Evolutionary conservation across 1,140 invertebrate species (phyloP).

Genomic region (Sesamia nonagrioides): DNA sequence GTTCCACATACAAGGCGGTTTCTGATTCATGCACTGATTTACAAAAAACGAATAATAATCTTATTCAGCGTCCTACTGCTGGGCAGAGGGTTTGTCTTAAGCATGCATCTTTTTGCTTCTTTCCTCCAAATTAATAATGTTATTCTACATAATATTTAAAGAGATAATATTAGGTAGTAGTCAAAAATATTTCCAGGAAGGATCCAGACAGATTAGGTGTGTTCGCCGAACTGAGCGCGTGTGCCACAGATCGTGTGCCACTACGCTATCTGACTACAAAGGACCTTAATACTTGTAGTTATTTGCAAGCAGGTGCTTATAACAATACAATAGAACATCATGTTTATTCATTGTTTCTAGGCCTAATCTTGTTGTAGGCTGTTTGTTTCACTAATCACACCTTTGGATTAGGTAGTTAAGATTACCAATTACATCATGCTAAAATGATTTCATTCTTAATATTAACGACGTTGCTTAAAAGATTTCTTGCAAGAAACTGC

Average conservation of each 20-base stretch:
- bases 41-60: too few species aligned
- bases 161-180: constrained; percentile 41
- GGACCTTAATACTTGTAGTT: constrained; percentile 41
- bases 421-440: too few species aligned
- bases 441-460: neutral
- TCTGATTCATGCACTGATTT: neutral
- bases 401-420: neutral
- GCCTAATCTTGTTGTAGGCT: constrained; percentile 1
- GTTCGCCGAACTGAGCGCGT: constrained; percentile 57
- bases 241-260: constrained; percentile 48
- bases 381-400: constrained; percentile 21
- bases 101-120: neutral
- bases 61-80: too few species aligned
- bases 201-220: constrained; percentile 45
- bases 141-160: neutral
- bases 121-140: neutral
- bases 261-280: constrained; percentile 59
- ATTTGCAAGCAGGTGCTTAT: constrained; percentile 17
- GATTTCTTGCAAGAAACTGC: neutral
- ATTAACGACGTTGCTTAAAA: neutral
- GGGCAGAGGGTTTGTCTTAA: neutral
- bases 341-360: constrained; percentile 25
- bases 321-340: constrained; percentile 4
- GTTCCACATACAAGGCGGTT: neutral
- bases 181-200: constrained; percentile 62